Evolutionary conservation across 2,113 vertebrate genomes (phyloP).

Genomic region (Psilopsiagon aymara): DNA sequence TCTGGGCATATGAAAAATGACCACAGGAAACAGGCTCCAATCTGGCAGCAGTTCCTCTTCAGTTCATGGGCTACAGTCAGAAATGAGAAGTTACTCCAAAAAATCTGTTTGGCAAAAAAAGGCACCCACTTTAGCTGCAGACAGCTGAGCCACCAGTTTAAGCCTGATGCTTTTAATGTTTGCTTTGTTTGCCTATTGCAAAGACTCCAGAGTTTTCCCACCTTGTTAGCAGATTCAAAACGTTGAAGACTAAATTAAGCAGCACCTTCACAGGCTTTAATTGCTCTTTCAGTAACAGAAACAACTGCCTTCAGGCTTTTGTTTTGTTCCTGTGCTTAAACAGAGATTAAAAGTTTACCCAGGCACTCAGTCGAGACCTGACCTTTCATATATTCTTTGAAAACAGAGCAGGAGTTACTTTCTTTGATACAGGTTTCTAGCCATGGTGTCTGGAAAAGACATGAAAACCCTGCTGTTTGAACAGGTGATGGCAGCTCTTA

Average conservation of each 20-base stretch:
- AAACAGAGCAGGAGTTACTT: not conserved
- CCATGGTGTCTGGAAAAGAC: not conserved
- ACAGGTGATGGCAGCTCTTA: not conserved
- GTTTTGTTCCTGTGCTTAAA: not conserved
- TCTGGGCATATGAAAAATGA: conserved; percentile 74
- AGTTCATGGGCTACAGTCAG: not conserved
- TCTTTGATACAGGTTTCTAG: not conserved
- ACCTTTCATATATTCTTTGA: conserved; percentile 3
- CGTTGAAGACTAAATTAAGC: conserved; percentile 20
- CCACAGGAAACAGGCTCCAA: conserved; percentile 76
- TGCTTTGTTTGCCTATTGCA: not conserved
- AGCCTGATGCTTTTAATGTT: not conserved
- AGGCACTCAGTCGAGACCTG: not conserved
- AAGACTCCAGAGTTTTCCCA: not conserved
- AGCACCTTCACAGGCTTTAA: not conserved
- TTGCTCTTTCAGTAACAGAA: not conserved
- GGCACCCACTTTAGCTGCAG: not conserved
- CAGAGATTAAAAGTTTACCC: not conserved
- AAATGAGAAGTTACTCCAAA: not conserved
- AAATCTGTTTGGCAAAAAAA: not conserved
- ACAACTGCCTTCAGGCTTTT: not conserved
- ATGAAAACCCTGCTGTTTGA: not conserved
- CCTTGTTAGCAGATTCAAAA: not conserved
- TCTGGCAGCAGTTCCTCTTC: conserved; percentile 78
- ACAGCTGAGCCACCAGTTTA: not conserved